Conservation (phyloP, 2,888 invertebrate species). For the Cantharis lateralis region DNA sequence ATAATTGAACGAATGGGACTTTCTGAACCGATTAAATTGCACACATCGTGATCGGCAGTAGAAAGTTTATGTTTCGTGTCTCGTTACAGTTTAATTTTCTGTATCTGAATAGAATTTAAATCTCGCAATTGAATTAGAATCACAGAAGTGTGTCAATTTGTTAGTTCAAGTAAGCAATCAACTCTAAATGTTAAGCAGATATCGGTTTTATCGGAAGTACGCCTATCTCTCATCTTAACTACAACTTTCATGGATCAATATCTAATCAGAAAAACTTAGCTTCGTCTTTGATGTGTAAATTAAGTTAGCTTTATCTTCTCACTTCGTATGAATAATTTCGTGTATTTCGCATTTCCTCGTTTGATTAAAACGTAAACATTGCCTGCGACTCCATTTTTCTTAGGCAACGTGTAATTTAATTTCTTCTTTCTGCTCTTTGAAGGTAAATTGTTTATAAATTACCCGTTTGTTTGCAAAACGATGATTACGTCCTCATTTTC, state of each 20-base stretch:
- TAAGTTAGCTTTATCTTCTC: neutral
- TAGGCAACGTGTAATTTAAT: neutral
- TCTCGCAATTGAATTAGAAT: neutral
- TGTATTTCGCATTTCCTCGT: neutral
- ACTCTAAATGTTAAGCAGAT: neutral
- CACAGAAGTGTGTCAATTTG: neutral
- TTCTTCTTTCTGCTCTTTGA: neutral
- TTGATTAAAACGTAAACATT: neutral
- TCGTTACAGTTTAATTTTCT: neutral
- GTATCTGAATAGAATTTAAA: neutral
- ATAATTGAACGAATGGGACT: neutral
- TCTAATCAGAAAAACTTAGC: neutral
- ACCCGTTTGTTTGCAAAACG: neutral
- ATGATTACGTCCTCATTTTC: neutral
- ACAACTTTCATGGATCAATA: neutral
- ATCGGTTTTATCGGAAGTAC: neutral
- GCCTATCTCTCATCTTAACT: neutral
- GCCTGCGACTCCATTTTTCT: neutral
- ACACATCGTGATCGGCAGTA: neutral
- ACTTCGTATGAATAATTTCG: neutral
- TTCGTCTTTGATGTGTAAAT: neutral
- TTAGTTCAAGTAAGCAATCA: neutral
- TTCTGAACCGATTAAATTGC: neutral
- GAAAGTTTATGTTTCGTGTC: neutral
- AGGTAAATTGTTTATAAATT: neutral